These are phyloP conservation scores for Teleogryllus oceanicus DNA, from an alignment of 2,888 invertebrate species.

Conservation along the genomic window DNA sequence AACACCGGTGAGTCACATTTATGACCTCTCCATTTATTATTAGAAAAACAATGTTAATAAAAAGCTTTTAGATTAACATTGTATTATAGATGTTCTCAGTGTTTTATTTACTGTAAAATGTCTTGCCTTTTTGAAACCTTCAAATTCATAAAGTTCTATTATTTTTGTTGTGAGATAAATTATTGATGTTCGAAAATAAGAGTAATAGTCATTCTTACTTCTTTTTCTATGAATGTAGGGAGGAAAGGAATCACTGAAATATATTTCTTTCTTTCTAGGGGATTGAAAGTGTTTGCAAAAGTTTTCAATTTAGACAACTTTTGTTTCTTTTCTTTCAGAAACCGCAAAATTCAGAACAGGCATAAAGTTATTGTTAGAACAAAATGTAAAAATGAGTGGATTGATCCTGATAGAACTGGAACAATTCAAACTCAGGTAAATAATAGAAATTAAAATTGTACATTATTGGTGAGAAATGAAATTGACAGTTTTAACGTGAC, in stretches of 20 bases:
- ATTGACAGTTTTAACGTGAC: neutral
- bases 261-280: neutral
- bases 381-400: neutral
- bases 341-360: neutral
- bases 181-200: too few relatives aligned
- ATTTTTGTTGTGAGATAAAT: neutral
- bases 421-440: neutral
- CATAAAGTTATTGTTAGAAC: neutral
- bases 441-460: neutral
- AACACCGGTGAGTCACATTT: slow-evolving; percentile 8
- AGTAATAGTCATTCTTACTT: too few relatives aligned
- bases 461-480: neutral
- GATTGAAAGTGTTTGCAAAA: neutral
- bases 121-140: neutral
- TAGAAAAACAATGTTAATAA: neutral
- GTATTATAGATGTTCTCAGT: neutral
- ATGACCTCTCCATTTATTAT: neutral
- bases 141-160: neutral
- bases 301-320: neutral
- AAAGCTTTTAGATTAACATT: neutral
- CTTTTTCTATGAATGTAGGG: too few relatives aligned
- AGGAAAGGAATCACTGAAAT: too few relatives aligned
- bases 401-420: neutral
- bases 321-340: neutral
- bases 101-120: neutral